Percentiles rank a stretch among this genome's conserved stretches.
phyloP scores from a whole-genome alignment of 2,888 invertebrate species.

The Eilema sororculum region DNA sequence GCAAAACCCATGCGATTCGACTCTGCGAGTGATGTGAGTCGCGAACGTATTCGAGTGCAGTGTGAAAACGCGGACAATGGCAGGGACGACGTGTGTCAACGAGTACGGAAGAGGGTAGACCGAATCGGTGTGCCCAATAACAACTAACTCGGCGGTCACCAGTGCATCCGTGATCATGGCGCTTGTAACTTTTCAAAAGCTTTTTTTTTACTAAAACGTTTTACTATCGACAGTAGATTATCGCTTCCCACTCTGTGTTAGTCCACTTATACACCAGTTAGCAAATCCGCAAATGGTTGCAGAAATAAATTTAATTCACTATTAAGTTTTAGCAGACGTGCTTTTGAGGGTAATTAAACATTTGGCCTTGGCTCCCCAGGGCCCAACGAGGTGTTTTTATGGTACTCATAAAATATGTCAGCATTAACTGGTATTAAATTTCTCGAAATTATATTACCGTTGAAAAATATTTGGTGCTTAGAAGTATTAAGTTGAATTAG shows the following conservation, averaged over 20 bases:
- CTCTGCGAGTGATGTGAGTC: no score
- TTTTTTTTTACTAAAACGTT: no score
- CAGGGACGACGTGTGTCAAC: no score
- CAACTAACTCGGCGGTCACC: no score
- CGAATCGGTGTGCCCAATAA: no score
- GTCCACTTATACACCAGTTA: conserved; percentile 30
- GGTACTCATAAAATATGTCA: conserved; percentile 47
- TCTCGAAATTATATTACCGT: conserved; percentile 35
- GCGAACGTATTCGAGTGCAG: no score
- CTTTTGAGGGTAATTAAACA: conserved; percentile 57
- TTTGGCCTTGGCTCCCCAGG: conserved; percentile 49
- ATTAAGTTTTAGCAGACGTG: conserved; percentile 58
- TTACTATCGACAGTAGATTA: no score
- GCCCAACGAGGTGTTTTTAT: conserved; percentile 49
- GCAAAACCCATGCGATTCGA: no score
- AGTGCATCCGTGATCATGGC: no score
- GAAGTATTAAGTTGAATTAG: conserved; percentile 34
- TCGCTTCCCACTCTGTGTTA: not conserved
- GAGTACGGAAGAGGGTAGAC: no score
- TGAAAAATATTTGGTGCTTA: conserved; percentile 35
- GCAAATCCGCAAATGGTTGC: conserved; percentile 46
- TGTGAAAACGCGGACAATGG: no score
- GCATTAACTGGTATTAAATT: conserved; percentile 45
- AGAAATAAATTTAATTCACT: conserved; percentile 62
- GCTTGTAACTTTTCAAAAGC: no score